Conservation (phyloP, 2,113 vertebrate genomes). For the Ranitomeya variabilis region DNA sequence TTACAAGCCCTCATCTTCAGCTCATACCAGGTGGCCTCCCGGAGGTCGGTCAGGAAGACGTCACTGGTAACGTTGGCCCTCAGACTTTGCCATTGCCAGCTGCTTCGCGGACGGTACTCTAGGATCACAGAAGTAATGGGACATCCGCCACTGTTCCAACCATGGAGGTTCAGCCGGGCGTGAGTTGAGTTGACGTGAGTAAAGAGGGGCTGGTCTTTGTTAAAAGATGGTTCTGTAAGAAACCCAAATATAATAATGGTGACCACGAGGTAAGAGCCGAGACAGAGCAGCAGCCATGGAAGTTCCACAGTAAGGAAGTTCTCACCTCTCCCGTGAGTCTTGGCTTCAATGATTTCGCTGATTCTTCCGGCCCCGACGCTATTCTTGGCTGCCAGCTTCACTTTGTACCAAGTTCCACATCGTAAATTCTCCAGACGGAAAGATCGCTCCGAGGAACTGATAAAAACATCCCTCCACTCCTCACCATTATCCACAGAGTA, state of each 20-base stretch:
- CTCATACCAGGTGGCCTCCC: slow-evolving; percentile 97
- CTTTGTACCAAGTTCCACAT: slow-evolving; percentile 98
- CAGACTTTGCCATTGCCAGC: slow-evolving; percentile 91
- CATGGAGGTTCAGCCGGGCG: slow-evolving; percentile 93
- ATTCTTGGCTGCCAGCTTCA: slow-evolving; percentile 97
- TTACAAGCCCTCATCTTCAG: slow-evolving; percentile 97
- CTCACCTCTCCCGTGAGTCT: slow-evolving; percentile 94
- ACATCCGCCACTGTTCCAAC: slow-evolving; percentile 95
- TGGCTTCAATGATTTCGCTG: slow-evolving; percentile 98
- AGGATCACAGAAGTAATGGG: slow-evolving; percentile 88
- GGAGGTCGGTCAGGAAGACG: slow-evolving; percentile 91
- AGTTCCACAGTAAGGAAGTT: not conserved
- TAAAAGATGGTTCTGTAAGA: slow-evolving; percentile 90
- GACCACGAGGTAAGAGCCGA: not conserved
- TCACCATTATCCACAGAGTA: slow-evolving; percentile 98
- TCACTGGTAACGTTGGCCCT: slow-evolving; percentile 88
- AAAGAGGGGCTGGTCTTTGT: slow-evolving; percentile 95
- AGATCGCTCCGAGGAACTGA: slow-evolving; percentile 91
- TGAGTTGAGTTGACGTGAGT: slow-evolving; percentile 97
- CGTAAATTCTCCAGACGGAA: slow-evolving; percentile 95
- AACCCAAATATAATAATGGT: slow-evolving; percentile 10
- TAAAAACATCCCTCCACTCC: slow-evolving; percentile 96
- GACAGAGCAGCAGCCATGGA: not conserved
- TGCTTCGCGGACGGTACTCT: slow-evolving; percentile 93
- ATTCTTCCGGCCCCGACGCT: slow-evolving; percentile 95